Base-by-base conservation (phyloP, 2,113 vertebrate genomes). In the Forbesichthys agassizii region DNA sequence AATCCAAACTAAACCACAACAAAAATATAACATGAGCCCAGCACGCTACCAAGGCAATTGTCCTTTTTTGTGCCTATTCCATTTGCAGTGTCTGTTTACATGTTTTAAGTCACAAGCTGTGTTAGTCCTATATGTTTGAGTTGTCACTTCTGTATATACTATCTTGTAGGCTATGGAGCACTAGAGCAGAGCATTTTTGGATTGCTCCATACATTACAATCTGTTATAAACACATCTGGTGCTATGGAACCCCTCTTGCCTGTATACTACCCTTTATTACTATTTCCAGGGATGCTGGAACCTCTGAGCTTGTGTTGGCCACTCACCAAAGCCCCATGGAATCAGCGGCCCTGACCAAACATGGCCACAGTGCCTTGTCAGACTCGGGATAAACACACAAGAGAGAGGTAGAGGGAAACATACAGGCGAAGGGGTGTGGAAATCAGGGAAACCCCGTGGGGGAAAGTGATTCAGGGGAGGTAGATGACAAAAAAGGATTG, bases 291-390 rank as follows among this genome's bases (percentile, higher is more conserved):
- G 83, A 87, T 84, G 75, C 74, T 47, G 80, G 51, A 79, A 73
- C 74, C 61, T 75, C 67, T 65, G 80, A 82, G 80, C 36, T 13
- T 53, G 54, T 73, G 68, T 71, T 79, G 89, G 84, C 86, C 72
- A 70, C 77, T 85, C 77, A 86, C 73, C 33, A 66, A 85, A 84
- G 84, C 80, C 87, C 79, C 72, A 66, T 68, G 80, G 85, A 85
- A 90, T 85, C 81, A 58, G 80, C 80, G 4, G 81, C 66, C 80
- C 79, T 93, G 88, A 92, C 92, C 92, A 92, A 94, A 94, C 85
- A 93, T 90, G 91, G 93, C 71, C 86, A 90, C 75, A 63, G 79
- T 82, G 88, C 76, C 87, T 68, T 89, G 71, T 86, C 87, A 85
- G 86, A 85, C 79, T 72, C 75, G 89, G 85, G 77, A 89, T 91